These are phyloP conservation scores for Peromyscus californicus DNA, from an alignment of 2,113 vertebrate genomes.

Conservation along the genomic window DNA sequence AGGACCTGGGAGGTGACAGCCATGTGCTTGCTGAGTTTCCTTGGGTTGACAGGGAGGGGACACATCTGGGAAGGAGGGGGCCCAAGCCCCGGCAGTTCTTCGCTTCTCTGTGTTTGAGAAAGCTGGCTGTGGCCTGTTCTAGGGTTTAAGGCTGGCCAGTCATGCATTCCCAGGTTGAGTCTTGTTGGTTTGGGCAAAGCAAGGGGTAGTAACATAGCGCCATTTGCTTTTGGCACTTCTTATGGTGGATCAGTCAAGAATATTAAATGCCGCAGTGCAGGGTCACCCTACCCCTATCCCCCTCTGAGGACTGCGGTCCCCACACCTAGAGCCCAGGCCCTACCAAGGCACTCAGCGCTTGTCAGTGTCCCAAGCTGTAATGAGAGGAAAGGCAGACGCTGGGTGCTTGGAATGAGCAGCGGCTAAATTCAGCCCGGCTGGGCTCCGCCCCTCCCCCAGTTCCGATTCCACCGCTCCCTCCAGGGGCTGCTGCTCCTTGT, in stretches of 20 bases:
- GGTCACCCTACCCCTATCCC: too few relatives aligned
- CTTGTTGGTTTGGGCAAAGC: background rate
- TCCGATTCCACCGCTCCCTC: slow-evolving; percentile 13
- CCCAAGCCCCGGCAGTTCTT: background rate
- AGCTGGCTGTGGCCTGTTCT: background rate
- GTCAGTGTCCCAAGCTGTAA: slow-evolving; percentile 68
- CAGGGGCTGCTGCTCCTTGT: slow-evolving; percentile 27
- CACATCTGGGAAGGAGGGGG: background rate
- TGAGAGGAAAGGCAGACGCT: slow-evolving; percentile 77
- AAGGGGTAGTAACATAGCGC: background rate
- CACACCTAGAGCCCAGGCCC: background rate
- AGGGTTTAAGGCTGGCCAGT: background rate
- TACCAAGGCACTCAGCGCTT: background rate
- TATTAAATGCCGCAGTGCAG: background rate
- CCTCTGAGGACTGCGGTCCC: background rate
- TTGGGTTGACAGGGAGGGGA: too few relatives aligned
- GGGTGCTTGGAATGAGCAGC: slow-evolving; percentile 60
- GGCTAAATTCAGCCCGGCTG: slow-evolving; percentile 76
- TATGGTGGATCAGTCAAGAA: background rate
- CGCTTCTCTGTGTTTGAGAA: background rate
- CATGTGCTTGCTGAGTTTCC: background rate
- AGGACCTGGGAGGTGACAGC: background rate
- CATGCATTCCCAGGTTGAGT: background rate
- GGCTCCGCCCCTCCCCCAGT: slow-evolving; percentile 65
- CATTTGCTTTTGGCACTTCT: background rate